phyloP scores from a whole-genome alignment of 2,888 invertebrate species.

The Pseudanteris insignis region DNA sequence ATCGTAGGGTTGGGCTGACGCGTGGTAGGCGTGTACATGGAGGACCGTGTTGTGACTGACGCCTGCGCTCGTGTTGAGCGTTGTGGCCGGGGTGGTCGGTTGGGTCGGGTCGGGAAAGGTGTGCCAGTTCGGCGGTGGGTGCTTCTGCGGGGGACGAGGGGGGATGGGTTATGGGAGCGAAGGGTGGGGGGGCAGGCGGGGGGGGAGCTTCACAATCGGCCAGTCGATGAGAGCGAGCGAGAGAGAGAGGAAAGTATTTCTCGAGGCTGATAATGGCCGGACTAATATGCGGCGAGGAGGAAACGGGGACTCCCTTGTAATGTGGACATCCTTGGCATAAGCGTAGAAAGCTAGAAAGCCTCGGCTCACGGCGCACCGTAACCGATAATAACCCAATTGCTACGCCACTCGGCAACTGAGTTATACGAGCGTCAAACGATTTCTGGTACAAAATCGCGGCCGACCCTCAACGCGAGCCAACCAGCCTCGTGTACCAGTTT shows the following conservation, averaged over 20 bases:
- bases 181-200: too few relatives aligned
- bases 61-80: too few relatives aligned
- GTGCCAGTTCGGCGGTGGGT: too few relatives aligned
- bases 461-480: conserved; percentile 34
- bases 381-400: conserved; percentile 54
- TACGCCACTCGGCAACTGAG: conserved; percentile 26
- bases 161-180: too few relatives aligned
- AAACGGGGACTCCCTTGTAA: conserved; percentile 48
- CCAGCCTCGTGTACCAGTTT: conserved; percentile 41
- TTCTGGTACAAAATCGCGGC: conserved; percentile 34
- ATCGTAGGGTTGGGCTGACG: too few relatives aligned
- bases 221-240: too few relatives aligned
- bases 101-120: too few relatives aligned
- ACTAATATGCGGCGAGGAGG: conserved; percentile 46
- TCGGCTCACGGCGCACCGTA: conserved; percentile 42
- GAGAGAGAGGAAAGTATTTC: conserved; percentile 44
- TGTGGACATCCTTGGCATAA: conserved; percentile 55
- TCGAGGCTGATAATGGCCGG: conserved; percentile 42
- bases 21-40: too few relatives aligned
- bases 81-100: too few relatives aligned
- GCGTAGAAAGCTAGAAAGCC: conserved; percentile 58
- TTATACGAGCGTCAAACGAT: conserved; percentile 33
- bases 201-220: too few relatives aligned
- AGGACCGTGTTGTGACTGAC: too few relatives aligned
- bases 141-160: too few relatives aligned